Evolutionary conservation across 1,140 invertebrate genomes (phyloP).

Genomic region (Potamilus streckersoni): DNA sequence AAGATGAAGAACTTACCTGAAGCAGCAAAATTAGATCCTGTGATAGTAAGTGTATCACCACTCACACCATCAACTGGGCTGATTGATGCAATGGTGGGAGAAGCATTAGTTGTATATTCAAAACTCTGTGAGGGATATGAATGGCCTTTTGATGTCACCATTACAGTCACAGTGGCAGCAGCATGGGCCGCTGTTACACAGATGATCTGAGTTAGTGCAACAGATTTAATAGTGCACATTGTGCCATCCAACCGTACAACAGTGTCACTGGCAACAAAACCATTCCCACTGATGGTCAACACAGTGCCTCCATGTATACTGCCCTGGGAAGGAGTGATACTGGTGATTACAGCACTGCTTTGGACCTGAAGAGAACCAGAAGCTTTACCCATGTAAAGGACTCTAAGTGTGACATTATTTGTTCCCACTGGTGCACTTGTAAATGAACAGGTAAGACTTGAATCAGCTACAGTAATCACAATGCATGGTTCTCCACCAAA

Average conservation of each 20-base stretch:
- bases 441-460: constrained; percentile 31
- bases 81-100: constrained; percentile 42
- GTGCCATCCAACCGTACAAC: constrained; percentile 13
- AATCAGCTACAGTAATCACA: constrained; percentile 16
- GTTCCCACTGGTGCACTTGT: constrained; percentile 21
- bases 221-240: constrained; percentile 3
- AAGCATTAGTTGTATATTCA: constrained; percentile 13
- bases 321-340: constrained; percentile 34
- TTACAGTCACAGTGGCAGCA: constrained; percentile 17
- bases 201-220: constrained; percentile 20
- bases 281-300: constrained; percentile 40
- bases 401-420: constrained; percentile 29
- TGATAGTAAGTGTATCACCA: constrained; percentile 35
- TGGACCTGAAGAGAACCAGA: constrained; percentile 5
- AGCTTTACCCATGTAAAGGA: constrained; percentile 28
- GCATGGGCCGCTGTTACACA: constrained; percentile 36
- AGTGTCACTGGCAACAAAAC: constrained; percentile 31
- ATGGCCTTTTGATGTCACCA: constrained; percentile 37
- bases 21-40: constrained; percentile 27
- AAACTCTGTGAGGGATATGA: constrained; percentile 23
- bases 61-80: constrained; percentile 30
- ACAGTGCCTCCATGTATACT: constrained; percentile 42
- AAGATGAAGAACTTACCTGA: too few relatives aligned
- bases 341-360: constrained; percentile 21
- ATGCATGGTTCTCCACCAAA: constrained; percentile 29